Evolutionary conservation across 2,113 vertebrate species (phyloP).

Genomic region (Psilopsiagon aurifrons): DNA sequence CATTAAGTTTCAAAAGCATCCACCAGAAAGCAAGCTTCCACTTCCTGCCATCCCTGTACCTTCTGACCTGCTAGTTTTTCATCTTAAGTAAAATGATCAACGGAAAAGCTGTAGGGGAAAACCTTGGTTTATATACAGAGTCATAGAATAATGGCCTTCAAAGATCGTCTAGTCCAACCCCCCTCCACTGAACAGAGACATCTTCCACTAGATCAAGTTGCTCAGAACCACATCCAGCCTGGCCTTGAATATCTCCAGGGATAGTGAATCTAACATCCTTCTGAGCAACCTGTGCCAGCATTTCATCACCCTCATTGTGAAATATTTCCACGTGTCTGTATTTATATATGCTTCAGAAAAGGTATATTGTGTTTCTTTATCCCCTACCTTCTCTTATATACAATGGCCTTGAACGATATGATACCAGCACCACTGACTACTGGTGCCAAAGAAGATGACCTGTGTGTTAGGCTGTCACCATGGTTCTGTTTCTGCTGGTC

Average conservation of each 20-base stretch:
- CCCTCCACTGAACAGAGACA: background rate
- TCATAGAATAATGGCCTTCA: background rate
- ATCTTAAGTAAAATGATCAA: background rate
- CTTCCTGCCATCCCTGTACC: background rate
- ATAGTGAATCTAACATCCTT: background rate
- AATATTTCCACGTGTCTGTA: background rate
- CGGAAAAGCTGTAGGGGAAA: background rate
- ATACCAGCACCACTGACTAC: accelerated
- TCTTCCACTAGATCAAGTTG: background rate
- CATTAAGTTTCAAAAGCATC: background rate
- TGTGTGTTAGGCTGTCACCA: accelerated
- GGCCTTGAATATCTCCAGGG: background rate
- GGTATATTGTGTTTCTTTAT: background rate
- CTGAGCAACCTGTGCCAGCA: background rate
- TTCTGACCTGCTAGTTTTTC: background rate
- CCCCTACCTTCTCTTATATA: background rate
- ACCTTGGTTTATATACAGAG: background rate
- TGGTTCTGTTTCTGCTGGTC: accelerated
- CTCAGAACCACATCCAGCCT: background rate
- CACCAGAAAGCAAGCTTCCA: accelerated
- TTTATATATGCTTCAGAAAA: background rate
- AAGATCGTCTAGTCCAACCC: background rate
- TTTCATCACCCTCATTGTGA: background rate
- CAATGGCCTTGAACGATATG: accelerated
- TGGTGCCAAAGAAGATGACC: background rate